These are phyloP conservation scores for Ligdia adustata DNA, from an alignment of 2,888 invertebrate species.

Conservation along the genomic window DNA sequence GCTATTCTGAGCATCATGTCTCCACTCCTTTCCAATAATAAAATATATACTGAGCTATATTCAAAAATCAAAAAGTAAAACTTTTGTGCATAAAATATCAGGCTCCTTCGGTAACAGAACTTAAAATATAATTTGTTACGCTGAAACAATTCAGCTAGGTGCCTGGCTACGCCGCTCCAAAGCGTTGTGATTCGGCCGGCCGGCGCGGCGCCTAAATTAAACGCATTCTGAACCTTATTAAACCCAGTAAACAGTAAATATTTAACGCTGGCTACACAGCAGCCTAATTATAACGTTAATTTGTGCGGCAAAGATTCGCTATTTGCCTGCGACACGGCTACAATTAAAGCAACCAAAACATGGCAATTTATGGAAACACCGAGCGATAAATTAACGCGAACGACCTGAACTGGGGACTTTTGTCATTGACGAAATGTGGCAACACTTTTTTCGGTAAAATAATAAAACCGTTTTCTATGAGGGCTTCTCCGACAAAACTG, in stretches of 20 bases:
- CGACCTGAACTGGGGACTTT: constrained; percentile 39
- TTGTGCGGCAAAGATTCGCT: constrained; percentile 47
- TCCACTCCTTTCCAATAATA: no score
- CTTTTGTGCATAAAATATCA: no score
- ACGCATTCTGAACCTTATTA: constrained; percentile 20
- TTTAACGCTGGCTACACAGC: constrained; percentile 18
- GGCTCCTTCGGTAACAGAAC: no score
- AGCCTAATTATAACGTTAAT: constrained; percentile 54
- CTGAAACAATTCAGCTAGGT: no score
- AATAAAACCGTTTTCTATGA: constrained; percentile 13
- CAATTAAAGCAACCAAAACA: constrained; percentile 62
- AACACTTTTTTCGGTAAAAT: constrained; percentile 19
- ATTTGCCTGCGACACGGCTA: constrained; percentile 49
- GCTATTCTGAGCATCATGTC: no score
- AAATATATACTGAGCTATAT: no score
- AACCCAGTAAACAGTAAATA: constrained; percentile 25
- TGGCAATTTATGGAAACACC: constrained; percentile 61
- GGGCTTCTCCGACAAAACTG: no score
- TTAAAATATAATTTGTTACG: no score
- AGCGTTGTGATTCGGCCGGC: not conserved
- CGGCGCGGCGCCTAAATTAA: not conserved
- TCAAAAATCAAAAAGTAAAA: no score
- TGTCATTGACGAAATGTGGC: constrained; percentile 44
- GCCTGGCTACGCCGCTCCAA: no score
- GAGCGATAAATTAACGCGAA: constrained; percentile 53